Evolutionary conservation across 2,888 invertebrate genomes (phyloP).

Genomic region (Nesidiocoris tenuis): DNA sequence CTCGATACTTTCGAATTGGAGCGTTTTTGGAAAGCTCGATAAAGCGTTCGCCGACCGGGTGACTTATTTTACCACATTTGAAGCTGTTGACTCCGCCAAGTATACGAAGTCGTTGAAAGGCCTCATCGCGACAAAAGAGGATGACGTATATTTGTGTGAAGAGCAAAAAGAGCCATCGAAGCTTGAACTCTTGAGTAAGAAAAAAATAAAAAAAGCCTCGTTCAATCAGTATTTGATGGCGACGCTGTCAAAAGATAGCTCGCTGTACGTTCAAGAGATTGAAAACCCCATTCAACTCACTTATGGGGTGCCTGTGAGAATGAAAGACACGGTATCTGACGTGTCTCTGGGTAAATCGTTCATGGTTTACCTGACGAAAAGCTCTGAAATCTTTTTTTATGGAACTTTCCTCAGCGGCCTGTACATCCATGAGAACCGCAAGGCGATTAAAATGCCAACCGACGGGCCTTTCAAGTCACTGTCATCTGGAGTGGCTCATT

Average conservation of each 20-base stretch:
- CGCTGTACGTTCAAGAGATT: background rate
- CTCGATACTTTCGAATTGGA: background rate
- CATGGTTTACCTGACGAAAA: background rate
- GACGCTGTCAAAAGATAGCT: background rate
- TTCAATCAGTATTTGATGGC: background rate
- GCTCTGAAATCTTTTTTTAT: background rate
- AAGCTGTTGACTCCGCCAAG: background rate
- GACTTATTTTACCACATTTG: background rate
- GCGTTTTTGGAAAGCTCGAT: background rate
- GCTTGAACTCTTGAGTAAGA: background rate
- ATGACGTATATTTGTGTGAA: background rate
- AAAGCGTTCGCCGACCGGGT: background rate
- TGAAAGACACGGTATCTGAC: background rate
- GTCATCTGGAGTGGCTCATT: background rate
- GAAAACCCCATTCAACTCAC: background rate
- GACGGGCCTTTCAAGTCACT: background rate
- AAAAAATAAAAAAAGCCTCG: background rate
- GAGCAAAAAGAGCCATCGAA: background rate
- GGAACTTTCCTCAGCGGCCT: background rate
- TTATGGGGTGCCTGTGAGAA: background rate
- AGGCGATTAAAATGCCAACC: background rate
- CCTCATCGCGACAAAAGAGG: background rate
- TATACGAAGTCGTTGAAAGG: background rate
- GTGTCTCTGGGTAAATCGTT: background rate
- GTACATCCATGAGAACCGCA: background rate